Evolutionary conservation across 2,113 vertebrate species (phyloP).

Genomic region (Oryzias curvinotus): DNA sequence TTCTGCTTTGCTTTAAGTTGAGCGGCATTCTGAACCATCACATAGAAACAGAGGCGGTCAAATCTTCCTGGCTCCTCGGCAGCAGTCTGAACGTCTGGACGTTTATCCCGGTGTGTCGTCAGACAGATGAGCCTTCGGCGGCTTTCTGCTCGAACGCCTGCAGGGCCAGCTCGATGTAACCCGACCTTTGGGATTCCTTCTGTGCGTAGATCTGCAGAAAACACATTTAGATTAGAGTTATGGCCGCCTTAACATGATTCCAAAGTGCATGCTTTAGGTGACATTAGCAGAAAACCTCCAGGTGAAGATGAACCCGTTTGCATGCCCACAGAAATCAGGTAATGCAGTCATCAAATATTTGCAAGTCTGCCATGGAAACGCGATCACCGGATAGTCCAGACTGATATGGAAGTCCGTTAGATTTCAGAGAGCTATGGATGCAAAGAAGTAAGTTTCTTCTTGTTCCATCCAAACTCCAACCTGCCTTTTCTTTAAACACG

Average conservation of each 20-base stretch:
- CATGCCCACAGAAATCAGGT: too few relatives aligned
- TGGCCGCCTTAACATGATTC: neutral
- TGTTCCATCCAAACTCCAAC: too few relatives aligned
- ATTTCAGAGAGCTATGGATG: too few relatives aligned
- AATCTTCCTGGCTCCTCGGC: neutral
- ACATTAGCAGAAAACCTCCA: neutral
- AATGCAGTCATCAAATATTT: too few relatives aligned
- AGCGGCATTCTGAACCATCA: neutral
- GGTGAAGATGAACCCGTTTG: too few relatives aligned
- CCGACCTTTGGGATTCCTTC: slow-evolving; percentile 85
- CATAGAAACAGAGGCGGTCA: neutral
- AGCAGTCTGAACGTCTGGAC: neutral
- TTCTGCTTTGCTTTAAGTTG: neutral
- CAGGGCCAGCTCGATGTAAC: slow-evolving; percentile 88
- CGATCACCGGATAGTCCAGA: too few relatives aligned
- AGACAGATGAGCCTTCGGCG: slow-evolving; percentile 41
- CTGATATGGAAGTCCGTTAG: too few relatives aligned
- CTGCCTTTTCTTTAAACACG: too few relatives aligned
- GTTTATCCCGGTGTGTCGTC: neutral
- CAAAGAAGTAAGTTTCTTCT: too few relatives aligned
- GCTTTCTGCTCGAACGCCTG: slow-evolving; percentile 81
- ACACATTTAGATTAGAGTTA: neutral
- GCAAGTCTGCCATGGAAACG: too few relatives aligned
- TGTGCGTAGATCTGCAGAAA: slow-evolving; percentile 83
- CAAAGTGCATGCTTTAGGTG: neutral